Evolutionary conservation across 2,113 vertebrate genomes (phyloP).

Genomic region (Leptosomus discolor): DNA sequence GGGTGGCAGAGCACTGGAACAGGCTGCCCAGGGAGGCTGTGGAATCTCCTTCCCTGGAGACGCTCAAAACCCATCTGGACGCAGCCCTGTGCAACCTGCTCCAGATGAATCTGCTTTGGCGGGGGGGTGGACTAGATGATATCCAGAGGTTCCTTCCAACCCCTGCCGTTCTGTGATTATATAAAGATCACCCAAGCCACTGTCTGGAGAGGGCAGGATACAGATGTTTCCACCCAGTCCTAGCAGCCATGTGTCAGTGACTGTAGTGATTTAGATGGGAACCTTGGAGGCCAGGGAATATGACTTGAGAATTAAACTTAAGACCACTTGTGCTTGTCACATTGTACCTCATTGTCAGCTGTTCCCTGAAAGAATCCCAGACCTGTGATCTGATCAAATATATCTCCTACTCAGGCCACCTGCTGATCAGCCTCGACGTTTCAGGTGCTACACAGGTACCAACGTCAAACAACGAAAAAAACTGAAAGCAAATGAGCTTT

Average conservation of each 20-base stretch:
- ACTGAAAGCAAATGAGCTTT: rapidly evolving
- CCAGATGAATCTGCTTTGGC: too few species aligned
- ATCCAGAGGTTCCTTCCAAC: too few species aligned
- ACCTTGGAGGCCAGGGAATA: neutral
- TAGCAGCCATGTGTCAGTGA: neutral
- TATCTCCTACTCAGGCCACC: neutral
- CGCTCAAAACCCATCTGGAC: too few species aligned
- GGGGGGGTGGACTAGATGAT: too few species aligned
- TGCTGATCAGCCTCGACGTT: neutral
- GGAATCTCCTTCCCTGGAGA: too few species aligned
- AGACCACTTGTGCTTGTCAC: rapidly evolving
- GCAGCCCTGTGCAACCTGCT: too few species aligned
- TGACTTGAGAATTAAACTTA: neutral
- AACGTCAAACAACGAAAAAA: neutral
- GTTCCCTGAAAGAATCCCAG: neutral
- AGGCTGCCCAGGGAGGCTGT: too few species aligned
- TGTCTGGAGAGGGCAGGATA: neutral
- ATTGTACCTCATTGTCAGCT: neutral
- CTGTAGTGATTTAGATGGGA: neutral
- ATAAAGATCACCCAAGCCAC: neutral
- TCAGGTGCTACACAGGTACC: neutral
- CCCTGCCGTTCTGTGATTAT: too few species aligned
- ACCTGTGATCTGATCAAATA: rapidly evolving
- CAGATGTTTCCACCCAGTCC: neutral
- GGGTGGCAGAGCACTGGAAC: too few species aligned